Evolutionary conservation across 2,113 vertebrate species (phyloP).

Genomic region (Pundamilia nyererei): DNA sequence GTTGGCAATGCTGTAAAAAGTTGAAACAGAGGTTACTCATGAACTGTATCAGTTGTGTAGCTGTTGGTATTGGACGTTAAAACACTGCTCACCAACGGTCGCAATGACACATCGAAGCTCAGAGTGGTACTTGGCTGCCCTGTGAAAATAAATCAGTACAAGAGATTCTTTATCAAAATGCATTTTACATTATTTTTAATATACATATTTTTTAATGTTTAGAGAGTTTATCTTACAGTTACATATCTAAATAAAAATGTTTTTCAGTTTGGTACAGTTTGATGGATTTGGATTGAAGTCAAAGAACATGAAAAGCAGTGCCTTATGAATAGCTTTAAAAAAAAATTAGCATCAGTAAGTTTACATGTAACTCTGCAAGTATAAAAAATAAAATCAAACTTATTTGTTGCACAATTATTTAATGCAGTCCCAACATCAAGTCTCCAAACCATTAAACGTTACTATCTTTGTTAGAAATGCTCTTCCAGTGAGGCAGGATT

Average conservation of each 20-base stretch:
- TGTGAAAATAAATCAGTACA: background rate
- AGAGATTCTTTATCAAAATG: background rate
- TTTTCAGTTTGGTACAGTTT: background rate
- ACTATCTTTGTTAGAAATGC: background rate
- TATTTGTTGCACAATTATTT: background rate
- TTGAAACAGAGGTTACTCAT: background rate
- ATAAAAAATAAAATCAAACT: background rate
- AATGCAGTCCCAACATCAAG: background rate
- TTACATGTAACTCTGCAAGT: background rate
- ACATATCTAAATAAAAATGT: background rate
- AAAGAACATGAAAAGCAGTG: background rate
- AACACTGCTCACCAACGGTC: background rate
- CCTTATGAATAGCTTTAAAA: background rate
- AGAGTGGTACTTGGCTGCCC: background rate
- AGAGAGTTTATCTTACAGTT: background rate
- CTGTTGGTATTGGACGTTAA: background rate
- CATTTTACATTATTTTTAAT: background rate
- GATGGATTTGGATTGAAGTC: background rate
- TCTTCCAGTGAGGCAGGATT: background rate
- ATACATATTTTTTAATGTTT: background rate
- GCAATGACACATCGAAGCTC: conserved; percentile 22
- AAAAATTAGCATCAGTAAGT: background rate
- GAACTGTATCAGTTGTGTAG: background rate
- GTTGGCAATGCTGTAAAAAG: background rate
- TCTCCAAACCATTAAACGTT: background rate